Percentiles rank a stretch among this genome's conserved stretches.
Conservation (phyloP, 2,797 vertebrate species). For the Bradypodion ventrale region DNA sequence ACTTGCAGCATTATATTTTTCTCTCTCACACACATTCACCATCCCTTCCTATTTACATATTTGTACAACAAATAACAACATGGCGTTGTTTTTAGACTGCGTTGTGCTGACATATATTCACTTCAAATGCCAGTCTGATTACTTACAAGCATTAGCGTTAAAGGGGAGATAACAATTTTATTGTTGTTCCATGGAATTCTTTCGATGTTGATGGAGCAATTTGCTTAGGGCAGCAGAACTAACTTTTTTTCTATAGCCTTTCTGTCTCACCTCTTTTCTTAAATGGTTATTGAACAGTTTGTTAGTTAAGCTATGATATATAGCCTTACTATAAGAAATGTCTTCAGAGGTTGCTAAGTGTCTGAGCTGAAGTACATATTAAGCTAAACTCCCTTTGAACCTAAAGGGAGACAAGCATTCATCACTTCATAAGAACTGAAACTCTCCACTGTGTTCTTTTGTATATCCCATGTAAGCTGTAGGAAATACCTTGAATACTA, state of each 20-base stretch:
- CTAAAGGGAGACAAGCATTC: slow-evolving; percentile 48
- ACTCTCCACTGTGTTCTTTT: slow-evolving; percentile 46
- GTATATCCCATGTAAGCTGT: slow-evolving; percentile 42
- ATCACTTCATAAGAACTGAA: slow-evolving; percentile 44
- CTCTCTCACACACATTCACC: background rate
- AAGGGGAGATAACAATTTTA: slow-evolving; percentile 17
- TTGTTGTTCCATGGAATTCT: slow-evolving; percentile 24
- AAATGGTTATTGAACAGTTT: slow-evolving; percentile 14
- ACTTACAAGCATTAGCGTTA: slow-evolving; percentile 3
- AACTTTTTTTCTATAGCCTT: slow-evolving; percentile 11
- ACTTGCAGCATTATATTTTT: background rate
- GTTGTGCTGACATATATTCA: slow-evolving; percentile 6
- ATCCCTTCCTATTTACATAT: background rate
- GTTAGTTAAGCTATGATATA: slow-evolving; percentile 35
- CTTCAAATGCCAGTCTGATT: background rate
- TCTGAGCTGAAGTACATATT: slow-evolving; percentile 9
- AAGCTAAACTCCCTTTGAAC: slow-evolving; percentile 38
- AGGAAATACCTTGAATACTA: slow-evolving; percentile 63
- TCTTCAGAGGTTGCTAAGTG: slow-evolving; percentile 39
- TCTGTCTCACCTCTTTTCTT: background rate
- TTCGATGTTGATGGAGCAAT: slow-evolving; percentile 29
- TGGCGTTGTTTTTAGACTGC: background rate
- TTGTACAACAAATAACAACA: background rate
- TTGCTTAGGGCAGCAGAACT: slow-evolving; percentile 4
- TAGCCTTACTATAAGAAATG: slow-evolving; percentile 33